Evolutionary conservation across 2,888 invertebrate genomes (phyloP).

Genomic region (Onthophagus sagittarius): DNA sequence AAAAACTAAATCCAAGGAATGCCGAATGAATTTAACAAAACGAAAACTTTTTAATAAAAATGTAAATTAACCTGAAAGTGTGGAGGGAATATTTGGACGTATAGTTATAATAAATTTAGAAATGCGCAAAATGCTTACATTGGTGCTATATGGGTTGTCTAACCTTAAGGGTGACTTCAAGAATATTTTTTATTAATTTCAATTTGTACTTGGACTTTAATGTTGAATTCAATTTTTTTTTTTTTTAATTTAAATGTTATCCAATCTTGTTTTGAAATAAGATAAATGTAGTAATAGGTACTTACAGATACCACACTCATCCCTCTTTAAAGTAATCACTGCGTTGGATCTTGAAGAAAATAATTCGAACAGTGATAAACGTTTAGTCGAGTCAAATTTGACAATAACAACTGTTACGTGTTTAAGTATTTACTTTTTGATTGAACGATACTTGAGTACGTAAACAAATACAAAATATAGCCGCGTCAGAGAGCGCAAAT

Average conservation of each 20-base stretch:
- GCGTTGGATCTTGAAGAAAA: background rate
- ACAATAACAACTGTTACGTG: background rate
- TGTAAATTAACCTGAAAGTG: background rate
- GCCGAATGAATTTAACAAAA: no score
- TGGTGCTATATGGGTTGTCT: slow-evolving; percentile 13
- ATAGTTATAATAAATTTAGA: no score
- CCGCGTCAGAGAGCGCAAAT: background rate
- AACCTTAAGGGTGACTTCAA: background rate
- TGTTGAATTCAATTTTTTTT: background rate
- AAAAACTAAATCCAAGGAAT: background rate
- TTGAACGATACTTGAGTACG: background rate
- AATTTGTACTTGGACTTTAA: background rate
- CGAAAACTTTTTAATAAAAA: background rate
- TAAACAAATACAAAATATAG: slow-evolving; percentile 4
- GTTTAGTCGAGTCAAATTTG: background rate
- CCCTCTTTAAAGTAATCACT: slow-evolving; percentile 20
- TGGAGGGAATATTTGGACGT: no score
- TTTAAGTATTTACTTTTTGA: background rate
- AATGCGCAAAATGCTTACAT: background rate
- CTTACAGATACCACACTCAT: slow-evolving; percentile 24
- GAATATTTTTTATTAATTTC: background rate
- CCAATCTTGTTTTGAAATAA: no score
- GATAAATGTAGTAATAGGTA: slow-evolving; percentile 18
- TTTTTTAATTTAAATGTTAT: no score
- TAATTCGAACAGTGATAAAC: background rate